A percentile compares a stretch with the other conserved stretches of the same genome.
phyloP scores from a whole-genome alignment of 2,113 vertebrate species.

The Lagopus muta region DNA sequence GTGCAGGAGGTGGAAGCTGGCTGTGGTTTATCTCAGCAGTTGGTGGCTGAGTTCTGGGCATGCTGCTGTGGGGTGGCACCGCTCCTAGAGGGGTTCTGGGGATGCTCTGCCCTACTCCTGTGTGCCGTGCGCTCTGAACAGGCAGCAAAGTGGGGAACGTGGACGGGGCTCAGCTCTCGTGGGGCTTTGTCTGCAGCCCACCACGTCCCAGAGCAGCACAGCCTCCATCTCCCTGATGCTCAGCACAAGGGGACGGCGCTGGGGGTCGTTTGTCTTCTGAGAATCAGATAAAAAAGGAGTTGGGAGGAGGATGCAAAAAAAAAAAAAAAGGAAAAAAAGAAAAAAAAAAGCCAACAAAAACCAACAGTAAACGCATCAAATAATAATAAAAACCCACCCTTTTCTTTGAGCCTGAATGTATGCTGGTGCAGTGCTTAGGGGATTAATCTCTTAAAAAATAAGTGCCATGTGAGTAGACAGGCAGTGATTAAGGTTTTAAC shows the following conservation, averaged over 20 bases:
- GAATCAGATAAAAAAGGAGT: neutral
- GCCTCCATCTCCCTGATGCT: neutral
- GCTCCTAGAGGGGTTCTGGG: neutral
- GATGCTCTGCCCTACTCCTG: conserved; percentile 16
- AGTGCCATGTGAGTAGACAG: conserved; percentile 98
- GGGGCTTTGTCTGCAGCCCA: neutral
- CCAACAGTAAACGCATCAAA: conserved; percentile 49
- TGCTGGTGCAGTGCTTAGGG: conserved; percentile 85
- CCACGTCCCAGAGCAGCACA: fast-evolving
- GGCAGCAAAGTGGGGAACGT: fast-evolving
- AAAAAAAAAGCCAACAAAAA: neutral
- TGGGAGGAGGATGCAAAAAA: neutral
- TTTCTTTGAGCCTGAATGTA: conserved; percentile 79
- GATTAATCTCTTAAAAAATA: conserved; percentile 92
- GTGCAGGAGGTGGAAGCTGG: neutral
- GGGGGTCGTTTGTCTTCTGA: neutral
- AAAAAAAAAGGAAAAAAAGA: neutral
- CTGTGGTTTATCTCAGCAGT: neutral
- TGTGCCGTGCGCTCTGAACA: neutral
- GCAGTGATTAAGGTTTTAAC: conserved; percentile 99
- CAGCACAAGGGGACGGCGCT: neutral
- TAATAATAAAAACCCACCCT: conserved; percentile 64
- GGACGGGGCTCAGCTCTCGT: neutral
- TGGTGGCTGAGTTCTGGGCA: neutral
- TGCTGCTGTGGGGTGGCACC: fast-evolving